phyloP scores from a whole-genome alignment of 2,888 invertebrate genomes.

The Sarcophaga variegata region DNA sequence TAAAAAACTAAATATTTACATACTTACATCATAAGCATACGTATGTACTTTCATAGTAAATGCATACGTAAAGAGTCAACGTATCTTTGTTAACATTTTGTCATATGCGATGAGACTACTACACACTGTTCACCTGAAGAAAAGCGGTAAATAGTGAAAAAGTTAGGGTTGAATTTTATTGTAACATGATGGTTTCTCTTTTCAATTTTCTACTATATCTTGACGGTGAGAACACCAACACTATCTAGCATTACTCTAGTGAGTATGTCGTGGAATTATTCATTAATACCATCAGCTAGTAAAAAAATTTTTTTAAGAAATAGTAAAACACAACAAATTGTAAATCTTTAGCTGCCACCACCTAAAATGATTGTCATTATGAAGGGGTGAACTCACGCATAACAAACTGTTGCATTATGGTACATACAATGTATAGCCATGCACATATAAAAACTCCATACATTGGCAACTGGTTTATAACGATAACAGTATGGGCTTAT shows the following conservation, averaged over 20 bases:
- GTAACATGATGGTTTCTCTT: not conserved
- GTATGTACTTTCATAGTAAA: not conserved
- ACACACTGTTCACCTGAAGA: not conserved
- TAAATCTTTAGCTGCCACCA: not conserved
- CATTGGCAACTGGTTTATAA: not conserved
- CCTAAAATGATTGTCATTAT: not conserved
- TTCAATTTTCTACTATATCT: not conserved
- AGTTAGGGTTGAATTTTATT: conserved; percentile 24
- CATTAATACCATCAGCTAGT: not conserved
- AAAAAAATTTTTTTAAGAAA: not conserved
- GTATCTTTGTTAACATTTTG: not conserved
- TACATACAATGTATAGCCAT: not conserved
- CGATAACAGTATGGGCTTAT: not conserved
- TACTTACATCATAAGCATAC: not conserved
- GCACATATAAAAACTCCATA: not conserved
- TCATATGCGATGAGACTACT: not conserved
- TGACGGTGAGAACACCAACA: conserved; percentile 6
- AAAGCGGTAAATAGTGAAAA: conserved; percentile 11
- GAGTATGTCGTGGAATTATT: not conserved
- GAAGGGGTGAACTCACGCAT: not conserved
- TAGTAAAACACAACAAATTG: not conserved
- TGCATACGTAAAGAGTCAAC: not conserved
- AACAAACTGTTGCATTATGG: conserved; percentile 18
- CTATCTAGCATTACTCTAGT: not conserved
- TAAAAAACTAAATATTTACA: not conserved